Conservation (phyloP, 2,113 vertebrate species). For the Apeltes quadracus region DNA sequence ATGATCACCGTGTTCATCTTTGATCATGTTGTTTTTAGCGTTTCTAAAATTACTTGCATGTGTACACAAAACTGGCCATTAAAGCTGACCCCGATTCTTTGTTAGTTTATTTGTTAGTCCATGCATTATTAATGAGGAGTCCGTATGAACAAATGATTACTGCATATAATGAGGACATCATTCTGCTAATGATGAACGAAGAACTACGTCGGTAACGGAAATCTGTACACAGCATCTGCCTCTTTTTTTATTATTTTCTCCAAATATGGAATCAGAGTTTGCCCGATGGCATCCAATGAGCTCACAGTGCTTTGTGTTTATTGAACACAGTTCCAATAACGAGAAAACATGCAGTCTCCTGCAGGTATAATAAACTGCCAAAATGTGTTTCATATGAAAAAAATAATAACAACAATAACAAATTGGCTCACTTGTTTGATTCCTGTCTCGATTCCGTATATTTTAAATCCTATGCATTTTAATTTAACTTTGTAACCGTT, state of each 20-base stretch:
- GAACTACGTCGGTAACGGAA: neutral
- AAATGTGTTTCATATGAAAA: neutral
- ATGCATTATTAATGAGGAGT: neutral
- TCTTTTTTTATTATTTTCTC: neutral
- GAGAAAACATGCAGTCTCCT: neutral
- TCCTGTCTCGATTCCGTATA: neutral
- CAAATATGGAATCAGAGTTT: neutral
- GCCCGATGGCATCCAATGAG: neutral
- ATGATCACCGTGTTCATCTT: neutral
- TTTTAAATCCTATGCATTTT: neutral
- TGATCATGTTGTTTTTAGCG: neutral
- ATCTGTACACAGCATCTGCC: neutral
- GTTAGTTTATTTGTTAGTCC: neutral
- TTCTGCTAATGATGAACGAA: neutral
- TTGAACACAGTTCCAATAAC: neutral
- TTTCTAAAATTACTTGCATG: neutral
- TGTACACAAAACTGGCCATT: neutral
- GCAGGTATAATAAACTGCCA: neutral
- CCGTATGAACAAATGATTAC: neutral
- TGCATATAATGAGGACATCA: neutral
- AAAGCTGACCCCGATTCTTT: neutral
- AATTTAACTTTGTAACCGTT: too few relatives aligned
- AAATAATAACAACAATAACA: neutral
- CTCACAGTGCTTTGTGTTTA: neutral
- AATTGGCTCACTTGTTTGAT: neutral